Evolutionary conservation across 2,797 vertebrate species (phyloP), one percentile per base, ranked within the genome.

Genomic region (Microctenopoma stevenorrisi): DNA sequence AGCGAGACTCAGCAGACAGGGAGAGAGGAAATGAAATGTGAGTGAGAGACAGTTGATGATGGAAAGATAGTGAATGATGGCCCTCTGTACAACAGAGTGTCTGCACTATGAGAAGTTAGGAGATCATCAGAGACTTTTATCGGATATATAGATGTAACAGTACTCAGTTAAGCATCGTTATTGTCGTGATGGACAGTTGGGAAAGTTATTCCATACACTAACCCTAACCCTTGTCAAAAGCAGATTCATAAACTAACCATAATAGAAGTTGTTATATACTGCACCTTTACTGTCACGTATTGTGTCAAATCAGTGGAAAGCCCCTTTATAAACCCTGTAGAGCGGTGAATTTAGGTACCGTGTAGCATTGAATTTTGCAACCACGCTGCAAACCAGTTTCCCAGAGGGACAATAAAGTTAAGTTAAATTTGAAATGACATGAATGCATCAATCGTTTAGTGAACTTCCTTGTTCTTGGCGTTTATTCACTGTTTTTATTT

Each of bases 11-110:
- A 22, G 35, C n/a, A 12, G 49, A 44, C 15, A 58, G 56, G 61
- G 28, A 64, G 28, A 80, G 51, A 68, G 83, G 82, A 84, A 84
- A 87, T 86, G 64, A 89, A 81, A 86, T 25, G 69, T n/a, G n/a
- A 12, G 63, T 22, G 22, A 63, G 54, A 81, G 72, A 61, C 42
- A 7, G 60, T 7, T 10, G 43, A 55, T 68, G 74, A 59, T 58
- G 55, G 52, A 46, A 30, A 44, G 62, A 64, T 47, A 4, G 28
- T 15, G 4, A 50, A 42, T 53, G 66, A 67, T 55, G 55, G 14
- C 9, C 18, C 46, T 57, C n/a, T 66, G 11, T 50, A 28, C 37
- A 40, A 53, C 58, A 16, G 28, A n/a, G 13, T 33, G 30, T 33
- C 30, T 33, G 30, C 30, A 7, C 30, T 33, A 33, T 33, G 30